Conservation (phyloP, 2,113 vertebrate genomes). For the Catharus fuscescens region DNA sequence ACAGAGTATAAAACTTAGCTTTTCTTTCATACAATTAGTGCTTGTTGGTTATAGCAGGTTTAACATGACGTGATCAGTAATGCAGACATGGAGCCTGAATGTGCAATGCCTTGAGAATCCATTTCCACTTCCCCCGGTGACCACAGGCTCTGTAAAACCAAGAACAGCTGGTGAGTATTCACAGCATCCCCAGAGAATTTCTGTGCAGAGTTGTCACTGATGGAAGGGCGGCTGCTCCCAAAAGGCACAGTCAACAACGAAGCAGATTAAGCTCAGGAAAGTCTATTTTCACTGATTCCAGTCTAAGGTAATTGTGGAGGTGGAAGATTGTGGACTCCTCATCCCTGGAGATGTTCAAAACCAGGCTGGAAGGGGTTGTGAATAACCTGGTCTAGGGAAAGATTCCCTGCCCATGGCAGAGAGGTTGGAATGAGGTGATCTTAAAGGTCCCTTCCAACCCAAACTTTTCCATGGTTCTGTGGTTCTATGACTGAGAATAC, state of each 20-base stretch:
- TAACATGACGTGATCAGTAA: neutral
- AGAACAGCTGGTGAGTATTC: constrained; percentile 28
- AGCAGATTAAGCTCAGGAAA: neutral
- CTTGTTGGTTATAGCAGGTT: neutral
- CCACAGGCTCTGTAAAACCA: constrained; percentile 49
- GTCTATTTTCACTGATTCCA: neutral
- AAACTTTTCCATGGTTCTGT: neutral
- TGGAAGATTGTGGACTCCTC: neutral
- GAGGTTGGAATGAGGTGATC: neutral
- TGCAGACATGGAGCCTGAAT: constrained; percentile 8
- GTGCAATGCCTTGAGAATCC: constrained; percentile 23
- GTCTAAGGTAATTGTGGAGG: neutral
- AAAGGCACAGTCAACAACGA: accelerated
- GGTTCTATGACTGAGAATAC: neutral
- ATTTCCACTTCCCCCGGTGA: neutral
- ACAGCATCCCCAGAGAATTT: neutral
- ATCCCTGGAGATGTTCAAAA: neutral
- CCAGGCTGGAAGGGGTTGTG: neutral
- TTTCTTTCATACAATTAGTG: neutral
- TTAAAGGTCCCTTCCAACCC: neutral
- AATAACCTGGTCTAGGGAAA: neutral
- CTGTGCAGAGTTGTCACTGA: neutral
- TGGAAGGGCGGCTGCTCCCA: neutral
- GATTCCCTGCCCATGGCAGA: neutral
- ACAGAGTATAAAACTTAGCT: constrained; percentile 38